Conservation (phyloP, 2,888 invertebrate species). For the Monochamus alternatus region DNA sequence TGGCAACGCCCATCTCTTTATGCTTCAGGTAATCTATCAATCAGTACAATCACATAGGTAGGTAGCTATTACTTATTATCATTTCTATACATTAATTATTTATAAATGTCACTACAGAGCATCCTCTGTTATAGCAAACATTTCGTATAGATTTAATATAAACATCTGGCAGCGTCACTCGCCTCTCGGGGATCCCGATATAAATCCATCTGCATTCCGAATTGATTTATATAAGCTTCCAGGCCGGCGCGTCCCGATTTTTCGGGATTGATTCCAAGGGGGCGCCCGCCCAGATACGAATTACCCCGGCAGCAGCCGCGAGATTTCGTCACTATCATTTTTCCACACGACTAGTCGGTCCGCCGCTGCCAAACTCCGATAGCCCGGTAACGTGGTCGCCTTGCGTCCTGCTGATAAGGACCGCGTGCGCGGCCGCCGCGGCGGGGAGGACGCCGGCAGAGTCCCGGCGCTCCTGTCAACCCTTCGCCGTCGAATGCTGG, state of each 20-base stretch:
- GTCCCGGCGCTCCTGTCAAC: slow-evolving; percentile 34
- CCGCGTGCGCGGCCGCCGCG: slow-evolving; percentile 62
- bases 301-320: slow-evolving; percentile 39
- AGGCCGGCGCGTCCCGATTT: slow-evolving; percentile 25
- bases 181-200: background rate
- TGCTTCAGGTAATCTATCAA: too few species aligned
- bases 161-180: too few species aligned
- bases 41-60: too few species aligned
- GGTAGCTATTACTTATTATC: too few species aligned
- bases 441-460: slow-evolving; percentile 18
- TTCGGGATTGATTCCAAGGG: slow-evolving; percentile 36
- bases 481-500: slow-evolving; percentile 31
- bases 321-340: slow-evolving; percentile 72
- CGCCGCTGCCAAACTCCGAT: slow-evolving; percentile 68
- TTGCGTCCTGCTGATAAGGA: slow-evolving; percentile 68
- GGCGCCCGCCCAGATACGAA: slow-evolving; percentile 23
- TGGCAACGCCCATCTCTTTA: too few species aligned
- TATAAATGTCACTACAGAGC: too few species aligned
- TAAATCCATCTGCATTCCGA: slow-evolving; percentile 22
- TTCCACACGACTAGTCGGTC: slow-evolving; percentile 74
- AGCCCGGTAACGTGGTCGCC: slow-evolving; percentile 67
- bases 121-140: too few species aligned
- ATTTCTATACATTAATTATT: too few species aligned
- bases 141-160: too few species aligned
- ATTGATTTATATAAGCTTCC: slow-evolving; percentile 36